Conservation (phyloP, 2,113 vertebrate genomes). For the Carassius carassius region DNA sequence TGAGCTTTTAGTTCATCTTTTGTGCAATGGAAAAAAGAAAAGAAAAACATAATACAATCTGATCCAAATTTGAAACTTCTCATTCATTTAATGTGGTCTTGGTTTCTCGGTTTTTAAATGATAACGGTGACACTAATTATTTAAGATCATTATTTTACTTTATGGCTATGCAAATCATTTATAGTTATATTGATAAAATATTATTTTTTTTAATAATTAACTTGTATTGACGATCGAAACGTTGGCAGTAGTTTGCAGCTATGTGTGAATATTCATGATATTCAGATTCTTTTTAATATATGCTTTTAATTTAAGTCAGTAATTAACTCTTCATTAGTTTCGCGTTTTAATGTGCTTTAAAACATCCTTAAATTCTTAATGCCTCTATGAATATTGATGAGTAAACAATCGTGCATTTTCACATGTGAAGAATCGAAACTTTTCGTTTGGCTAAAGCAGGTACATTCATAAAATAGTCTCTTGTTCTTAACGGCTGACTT, state of each 20-base stretch:
- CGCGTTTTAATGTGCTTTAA: neutral
- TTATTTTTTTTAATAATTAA: neutral
- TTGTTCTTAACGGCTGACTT: neutral
- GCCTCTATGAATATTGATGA: neutral
- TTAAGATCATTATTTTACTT: too few relatives aligned
- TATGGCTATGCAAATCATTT: too few relatives aligned
- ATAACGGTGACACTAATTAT: neutral
- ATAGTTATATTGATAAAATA: neutral
- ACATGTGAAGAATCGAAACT: neutral
- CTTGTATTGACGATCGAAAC: neutral
- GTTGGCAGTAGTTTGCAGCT: too few relatives aligned
- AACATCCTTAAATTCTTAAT: neutral
- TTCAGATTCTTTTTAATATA: neutral
- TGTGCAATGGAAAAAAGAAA: constrained; percentile 13
- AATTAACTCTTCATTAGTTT: neutral
- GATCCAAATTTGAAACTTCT: constrained; percentile 2
- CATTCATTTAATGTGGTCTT: constrained; percentile 11
- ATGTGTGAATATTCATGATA: neutral
- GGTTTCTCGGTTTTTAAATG: neutral
- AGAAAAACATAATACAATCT: neutral
- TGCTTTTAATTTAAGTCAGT: neutral
- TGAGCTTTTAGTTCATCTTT: neutral
- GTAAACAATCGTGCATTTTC: too few relatives aligned
- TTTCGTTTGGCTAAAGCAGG: too few relatives aligned
- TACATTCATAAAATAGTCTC: neutral